Evolutionary conservation across 2,797 vertebrate species (phyloP).

Genomic region (Rhincodon typus): DNA sequence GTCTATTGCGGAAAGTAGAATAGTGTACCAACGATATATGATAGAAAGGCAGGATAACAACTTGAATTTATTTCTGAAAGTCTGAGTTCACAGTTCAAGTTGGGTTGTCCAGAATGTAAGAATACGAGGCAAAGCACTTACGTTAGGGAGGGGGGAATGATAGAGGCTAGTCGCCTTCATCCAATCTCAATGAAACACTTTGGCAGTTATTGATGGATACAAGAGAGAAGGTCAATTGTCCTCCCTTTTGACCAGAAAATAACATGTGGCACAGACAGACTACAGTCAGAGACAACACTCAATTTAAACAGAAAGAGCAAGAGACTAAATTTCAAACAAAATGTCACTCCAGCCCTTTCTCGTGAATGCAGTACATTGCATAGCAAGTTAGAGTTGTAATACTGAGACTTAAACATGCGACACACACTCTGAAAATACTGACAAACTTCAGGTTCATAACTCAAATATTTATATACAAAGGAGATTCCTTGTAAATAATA

Average conservation of each 20-base stretch:
- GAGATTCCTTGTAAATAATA: neutral
- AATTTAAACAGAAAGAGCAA: neutral
- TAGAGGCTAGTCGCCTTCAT: neutral
- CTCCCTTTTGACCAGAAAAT: neutral
- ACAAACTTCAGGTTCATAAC: neutral
- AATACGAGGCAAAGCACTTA: neutral
- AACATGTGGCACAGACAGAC: neutral
- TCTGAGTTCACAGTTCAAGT: neutral
- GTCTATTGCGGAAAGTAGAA: neutral
- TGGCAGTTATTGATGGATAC: neutral
- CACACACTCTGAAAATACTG: neutral
- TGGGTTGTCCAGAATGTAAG: neutral
- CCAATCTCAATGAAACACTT: neutral
- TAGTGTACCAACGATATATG: neutral
- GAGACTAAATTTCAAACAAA: neutral
- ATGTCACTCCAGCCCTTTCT: neutral
- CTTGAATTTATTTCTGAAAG: neutral
- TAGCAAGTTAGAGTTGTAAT: neutral
- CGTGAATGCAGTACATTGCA: neutral
- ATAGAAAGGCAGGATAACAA: neutral
- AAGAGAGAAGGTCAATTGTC: neutral
- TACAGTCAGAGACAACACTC: neutral
- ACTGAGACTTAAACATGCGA: neutral
- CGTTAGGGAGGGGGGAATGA: neutral
- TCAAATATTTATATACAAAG: neutral